Base-by-base conservation (phyloP, 2,797 vertebrate species). In the Novumbra hubbsi region DNA sequence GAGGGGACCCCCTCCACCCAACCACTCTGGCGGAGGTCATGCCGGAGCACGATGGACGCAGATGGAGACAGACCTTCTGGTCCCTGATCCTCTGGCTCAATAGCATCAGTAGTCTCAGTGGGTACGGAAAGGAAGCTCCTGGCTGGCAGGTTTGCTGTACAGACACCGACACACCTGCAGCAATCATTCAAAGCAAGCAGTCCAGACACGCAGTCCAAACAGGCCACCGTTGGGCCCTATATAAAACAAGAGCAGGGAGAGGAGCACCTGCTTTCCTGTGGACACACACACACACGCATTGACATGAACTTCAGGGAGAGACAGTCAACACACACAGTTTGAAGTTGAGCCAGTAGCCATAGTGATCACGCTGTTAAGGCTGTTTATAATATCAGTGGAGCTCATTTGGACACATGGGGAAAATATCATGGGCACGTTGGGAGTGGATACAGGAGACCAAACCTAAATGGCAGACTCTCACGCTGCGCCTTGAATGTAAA, bases 21-120 rank as follows among this genome's bases (percentile, higher is more conserved):
- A 71, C 72, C 81, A 11, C 41, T 77, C 73, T 62, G 32, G 71
- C 63, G 50, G 48, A 78, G 86, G 86, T 90, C 82, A 86, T 3
- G 41, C 62, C 66, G 55, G 71, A 85, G 73, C 76, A 55, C 80
- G 76, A 81, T 72, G 78, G 73, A 32, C 85, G 83, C 92, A 94
- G 92, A 93, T 93, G 92, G 88, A 88, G 75, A 71, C 75, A 85
- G 92, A 92, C 92, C 92, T 88, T 89, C 90, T 91, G 78, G 78
- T 86, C 78, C 45, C 69, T 78, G 48, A 21, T 68, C n/a, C 45
- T 69, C 27, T 24, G 55, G 6, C 55, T 60, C 55, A 60, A 60
- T 60, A 60, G 21, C 55, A 60, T 60, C 15, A 24, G 55, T 12
- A 60, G 8, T 60, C 3, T 60, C 21, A 7, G 55, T 71, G 75